These are phyloP conservation scores for Lamprologus speciosus DNA, from an alignment of 2,113 vertebrate species.

Conservation along the genomic window DNA sequence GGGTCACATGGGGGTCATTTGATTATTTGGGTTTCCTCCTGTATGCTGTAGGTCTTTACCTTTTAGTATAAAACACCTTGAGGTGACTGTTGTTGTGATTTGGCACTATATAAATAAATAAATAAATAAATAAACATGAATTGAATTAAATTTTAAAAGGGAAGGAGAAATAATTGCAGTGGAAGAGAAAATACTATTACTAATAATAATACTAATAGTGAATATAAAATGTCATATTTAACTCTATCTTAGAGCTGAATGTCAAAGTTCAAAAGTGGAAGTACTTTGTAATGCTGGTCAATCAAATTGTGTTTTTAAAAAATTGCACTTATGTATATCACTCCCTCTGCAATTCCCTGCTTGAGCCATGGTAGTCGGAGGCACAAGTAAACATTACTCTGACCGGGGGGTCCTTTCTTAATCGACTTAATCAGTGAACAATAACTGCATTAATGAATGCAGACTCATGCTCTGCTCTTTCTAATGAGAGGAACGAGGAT, in stretches of 20 bases:
- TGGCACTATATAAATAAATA: not conserved
- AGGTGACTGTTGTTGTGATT: not conserved
- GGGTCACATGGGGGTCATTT: not conserved
- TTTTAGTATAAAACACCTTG: not conserved
- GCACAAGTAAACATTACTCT: not conserved
- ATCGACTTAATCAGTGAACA: conserved; percentile 57
- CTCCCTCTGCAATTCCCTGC: not conserved
- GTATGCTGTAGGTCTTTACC: not conserved
- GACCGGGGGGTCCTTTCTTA: not conserved
- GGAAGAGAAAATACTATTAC: not conserved
- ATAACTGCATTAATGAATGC: conserved; percentile 59
- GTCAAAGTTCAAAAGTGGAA: not conserved
- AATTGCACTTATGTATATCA: not conserved
- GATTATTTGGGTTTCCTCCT: not conserved
- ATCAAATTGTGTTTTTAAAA: not conserved
- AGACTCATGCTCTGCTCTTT: conserved; percentile 42
- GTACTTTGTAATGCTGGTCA: not conserved
- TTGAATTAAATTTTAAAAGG: conserved; percentile 25
- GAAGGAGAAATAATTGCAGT: conserved; percentile 11
- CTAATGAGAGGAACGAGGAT: conserved; percentile 34
- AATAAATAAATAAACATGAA: not conserved
- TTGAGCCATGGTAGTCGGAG: not conserved
- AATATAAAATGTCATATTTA: not conserved
- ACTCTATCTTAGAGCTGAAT: not conserved
- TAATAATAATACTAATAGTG: not conserved